Conservation (phyloP, 2,888 invertebrate species). For the Silvanus unidentatus region DNA sequence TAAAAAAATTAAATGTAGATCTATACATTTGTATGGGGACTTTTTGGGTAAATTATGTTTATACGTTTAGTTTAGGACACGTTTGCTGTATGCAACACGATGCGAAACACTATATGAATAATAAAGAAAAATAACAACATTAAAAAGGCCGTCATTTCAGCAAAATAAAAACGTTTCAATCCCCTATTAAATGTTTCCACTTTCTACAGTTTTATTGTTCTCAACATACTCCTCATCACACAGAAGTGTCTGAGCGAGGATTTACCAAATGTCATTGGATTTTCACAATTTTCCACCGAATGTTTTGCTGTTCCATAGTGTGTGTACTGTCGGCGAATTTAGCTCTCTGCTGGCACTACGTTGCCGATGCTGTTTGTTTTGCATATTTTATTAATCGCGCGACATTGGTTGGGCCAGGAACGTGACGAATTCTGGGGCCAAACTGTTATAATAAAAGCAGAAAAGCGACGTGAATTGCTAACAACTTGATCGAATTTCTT, state of each 20-base stretch:
- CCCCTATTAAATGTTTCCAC: conserved; percentile 19
- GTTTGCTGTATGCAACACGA: too few species aligned
- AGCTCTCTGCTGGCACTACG: background rate
- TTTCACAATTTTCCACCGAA: conserved; percentile 19
- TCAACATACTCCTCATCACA: conserved; percentile 3
- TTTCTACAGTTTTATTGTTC: conserved; percentile 20
- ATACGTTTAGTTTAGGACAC: too few species aligned
- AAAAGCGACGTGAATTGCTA: conserved; percentile 23
- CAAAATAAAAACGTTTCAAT: conserved; percentile 15
- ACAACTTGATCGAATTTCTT: conserved; percentile 18
- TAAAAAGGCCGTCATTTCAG: too few species aligned
- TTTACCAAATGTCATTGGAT: conserved; percentile 27
- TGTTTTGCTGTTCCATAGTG: background rate
- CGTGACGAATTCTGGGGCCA: conserved; percentile 25
- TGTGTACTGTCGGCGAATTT: background rate
- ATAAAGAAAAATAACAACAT: too few species aligned
- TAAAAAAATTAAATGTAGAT: too few species aligned
- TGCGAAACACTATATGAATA: too few species aligned
- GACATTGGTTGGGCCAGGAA: conserved; percentile 15
- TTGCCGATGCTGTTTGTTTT: conserved; percentile 28
- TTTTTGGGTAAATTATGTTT: too few species aligned
- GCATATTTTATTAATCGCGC: conserved; percentile 37
- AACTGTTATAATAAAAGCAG: conserved; percentile 25
- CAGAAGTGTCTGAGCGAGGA: conserved; percentile 12
- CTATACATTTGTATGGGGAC: too few species aligned